Conservation (phyloP, 1,140 invertebrate species). For the Schlechtendalia chinensis region DNA sequence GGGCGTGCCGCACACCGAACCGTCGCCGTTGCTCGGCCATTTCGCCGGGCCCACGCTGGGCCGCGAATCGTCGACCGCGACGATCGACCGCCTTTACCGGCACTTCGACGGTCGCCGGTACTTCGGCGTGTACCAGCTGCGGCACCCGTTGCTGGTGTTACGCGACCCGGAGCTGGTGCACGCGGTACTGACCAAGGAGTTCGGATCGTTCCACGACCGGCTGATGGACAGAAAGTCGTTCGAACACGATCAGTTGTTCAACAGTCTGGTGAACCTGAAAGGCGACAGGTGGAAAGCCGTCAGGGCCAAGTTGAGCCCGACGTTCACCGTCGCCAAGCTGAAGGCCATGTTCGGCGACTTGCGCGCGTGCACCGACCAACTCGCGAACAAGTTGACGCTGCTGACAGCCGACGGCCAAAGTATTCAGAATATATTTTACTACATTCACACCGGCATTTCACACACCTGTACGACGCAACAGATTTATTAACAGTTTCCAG, state of each 20-base stretch:
- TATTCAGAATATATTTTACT: too few relatives aligned
- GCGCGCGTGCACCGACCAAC: slow-evolving; percentile 55
- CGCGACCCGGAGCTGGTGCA: slow-evolving; percentile 64
- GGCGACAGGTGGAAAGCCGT: slow-evolving; percentile 61
- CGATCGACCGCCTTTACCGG: slow-evolving; percentile 51
- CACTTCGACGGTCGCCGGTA: slow-evolving; percentile 44
- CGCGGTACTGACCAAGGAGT: slow-evolving; percentile 64
- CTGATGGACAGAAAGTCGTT: slow-evolving; percentile 57
- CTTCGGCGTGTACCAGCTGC: slow-evolving; percentile 56
- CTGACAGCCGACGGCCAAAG: neutral
- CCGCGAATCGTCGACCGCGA: slow-evolving; percentile 52
- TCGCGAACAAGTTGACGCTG: slow-evolving; percentile 56
- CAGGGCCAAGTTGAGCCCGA: slow-evolving; percentile 61
- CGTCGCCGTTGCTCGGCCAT: slow-evolving; percentile 58
- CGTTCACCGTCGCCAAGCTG: slow-evolving; percentile 64
- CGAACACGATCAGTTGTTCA: slow-evolving; percentile 56
- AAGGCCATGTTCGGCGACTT: slow-evolving; percentile 61
- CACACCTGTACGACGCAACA: too few relatives aligned
- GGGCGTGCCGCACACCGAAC: slow-evolving; percentile 55
- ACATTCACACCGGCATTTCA: too few relatives aligned
- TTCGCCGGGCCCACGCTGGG: slow-evolving; percentile 55
- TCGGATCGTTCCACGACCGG: slow-evolving; percentile 60
- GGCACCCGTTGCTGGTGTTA: slow-evolving; percentile 59
- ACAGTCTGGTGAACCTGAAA: slow-evolving; percentile 56
- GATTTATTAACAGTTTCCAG: too few relatives aligned